These are phyloP conservation scores for Paramisgurnus dabryanus DNA, from an alignment of 2,113 vertebrate genomes.

Conservation along the genomic window DNA sequence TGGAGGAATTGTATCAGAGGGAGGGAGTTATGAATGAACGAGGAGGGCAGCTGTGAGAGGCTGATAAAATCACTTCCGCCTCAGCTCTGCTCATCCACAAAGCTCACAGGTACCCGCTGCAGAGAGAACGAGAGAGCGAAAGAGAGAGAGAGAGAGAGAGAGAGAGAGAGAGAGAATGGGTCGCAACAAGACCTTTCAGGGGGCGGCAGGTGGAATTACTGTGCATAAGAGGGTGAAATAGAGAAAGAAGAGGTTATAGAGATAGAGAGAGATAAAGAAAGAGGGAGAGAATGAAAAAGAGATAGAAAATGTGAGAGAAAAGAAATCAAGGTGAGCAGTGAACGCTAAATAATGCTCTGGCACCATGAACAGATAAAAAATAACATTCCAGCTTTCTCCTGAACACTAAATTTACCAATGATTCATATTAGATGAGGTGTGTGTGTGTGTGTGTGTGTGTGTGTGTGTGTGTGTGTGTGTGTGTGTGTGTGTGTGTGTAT, in stretches of 20 bases:
- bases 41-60: conserved; percentile 42
- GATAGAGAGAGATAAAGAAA: conserved; percentile 14
- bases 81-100: conserved; percentile 39
- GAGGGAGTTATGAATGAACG: conserved; percentile 21
- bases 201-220: conserved; percentile 42
- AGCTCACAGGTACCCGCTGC: conserved; percentile 42
- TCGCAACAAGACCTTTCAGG: conserved; percentile 24
- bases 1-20: conserved; percentile 5
- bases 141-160: conserved; percentile 11
- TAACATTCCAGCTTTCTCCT: neutral
- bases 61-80: conserved; percentile 53
- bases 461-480: too few relatives aligned
- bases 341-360: conserved; percentile 23
- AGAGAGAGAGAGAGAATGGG: neutral
- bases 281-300: conserved; percentile 27
- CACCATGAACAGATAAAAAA: conserved; percentile 14
- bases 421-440: neutral
- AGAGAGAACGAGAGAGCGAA: conserved; percentile 26
- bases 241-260: conserved; percentile 51
- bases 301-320: neutral
- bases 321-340: conserved; percentile 29
- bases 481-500: too few relatives aligned
- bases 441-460: too few relatives aligned
- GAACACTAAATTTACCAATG: neutral
- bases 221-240: conserved; percentile 51